phyloP scores from a whole-genome alignment of 2,797 vertebrate species.

The Ibycter americanus region DNA sequence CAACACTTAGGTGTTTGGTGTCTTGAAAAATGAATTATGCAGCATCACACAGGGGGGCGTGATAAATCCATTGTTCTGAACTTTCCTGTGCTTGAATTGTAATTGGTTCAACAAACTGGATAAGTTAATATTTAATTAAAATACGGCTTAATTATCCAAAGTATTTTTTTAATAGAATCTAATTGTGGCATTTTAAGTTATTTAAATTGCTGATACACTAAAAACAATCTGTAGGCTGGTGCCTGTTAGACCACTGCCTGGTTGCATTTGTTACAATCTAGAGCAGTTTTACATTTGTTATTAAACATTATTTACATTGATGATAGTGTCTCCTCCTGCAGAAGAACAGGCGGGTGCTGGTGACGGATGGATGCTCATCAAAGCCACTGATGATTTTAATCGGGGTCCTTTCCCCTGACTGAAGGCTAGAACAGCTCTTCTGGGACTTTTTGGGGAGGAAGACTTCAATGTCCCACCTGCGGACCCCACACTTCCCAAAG shows the following conservation, averaged over 20 bases:
- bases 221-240: not conserved
- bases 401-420: not conserved
- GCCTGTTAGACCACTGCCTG: not conserved
- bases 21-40: not conserved
- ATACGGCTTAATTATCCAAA: not conserved
- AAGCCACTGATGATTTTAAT: not conserved
- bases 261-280: not conserved
- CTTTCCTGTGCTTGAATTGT: not conserved
- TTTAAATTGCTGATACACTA: not conserved
- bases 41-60: not conserved
- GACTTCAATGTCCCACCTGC: not conserved
- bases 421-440: not conserved
- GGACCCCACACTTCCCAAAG: not conserved
- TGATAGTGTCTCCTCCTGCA: not conserved
- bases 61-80: not conserved
- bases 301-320: too few relatives aligned
- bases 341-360: not conserved
- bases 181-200: not conserved
- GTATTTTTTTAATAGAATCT: not conserved
- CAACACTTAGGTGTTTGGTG: not conserved
- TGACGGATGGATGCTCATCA: not conserved
- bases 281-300: not conserved
- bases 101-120: constrained; percentile 4
- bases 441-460: not conserved
- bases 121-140: not conserved